Evolutionary conservation across 2,797 vertebrate genomes (phyloP).

Genomic region (Xerus rutilus): DNA sequence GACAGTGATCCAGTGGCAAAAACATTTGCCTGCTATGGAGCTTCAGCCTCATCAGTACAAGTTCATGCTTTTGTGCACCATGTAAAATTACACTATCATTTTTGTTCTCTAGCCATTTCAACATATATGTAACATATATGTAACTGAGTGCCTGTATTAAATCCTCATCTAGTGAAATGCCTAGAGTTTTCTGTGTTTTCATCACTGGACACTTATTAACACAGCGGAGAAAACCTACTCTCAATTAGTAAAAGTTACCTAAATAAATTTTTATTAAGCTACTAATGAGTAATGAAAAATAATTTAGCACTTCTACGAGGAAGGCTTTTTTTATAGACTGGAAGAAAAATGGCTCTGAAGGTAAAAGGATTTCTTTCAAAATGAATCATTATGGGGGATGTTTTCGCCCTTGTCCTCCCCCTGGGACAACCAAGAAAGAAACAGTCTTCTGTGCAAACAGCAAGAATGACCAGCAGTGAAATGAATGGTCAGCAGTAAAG

Average conservation of each 20-base stretch:
- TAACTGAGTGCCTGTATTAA: not conserved
- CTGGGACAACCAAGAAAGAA: not conserved
- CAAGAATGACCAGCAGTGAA: not conserved
- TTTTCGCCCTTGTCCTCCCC: not conserved
- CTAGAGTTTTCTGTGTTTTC: not conserved
- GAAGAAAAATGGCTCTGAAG: not conserved
- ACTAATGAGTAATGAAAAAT: not conserved
- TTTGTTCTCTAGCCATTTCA: not conserved
- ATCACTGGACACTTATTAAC: not conserved
- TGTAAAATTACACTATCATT: not conserved
- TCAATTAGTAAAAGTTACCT: not conserved
- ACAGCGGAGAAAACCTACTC: not conserved
- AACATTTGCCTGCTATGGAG: not conserved
- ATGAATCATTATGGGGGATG: not conserved
- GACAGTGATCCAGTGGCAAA: not conserved
- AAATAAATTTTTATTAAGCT: slow-evolving; percentile 13
- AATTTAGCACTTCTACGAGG: not conserved
- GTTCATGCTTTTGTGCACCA: not conserved
- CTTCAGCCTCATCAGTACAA: not conserved
- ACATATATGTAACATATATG: not conserved
- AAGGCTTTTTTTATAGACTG: not conserved
- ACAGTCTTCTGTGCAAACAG: not conserved
- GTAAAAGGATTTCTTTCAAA: not conserved
- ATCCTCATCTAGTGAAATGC: not conserved
- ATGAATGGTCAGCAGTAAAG: not conserved